Percentiles rank a stretch among this genome's conserved stretches.
Evolutionary conservation across 2,888 invertebrate genomes (phyloP).

Genomic region (Drosophila setosimentum): DNA sequence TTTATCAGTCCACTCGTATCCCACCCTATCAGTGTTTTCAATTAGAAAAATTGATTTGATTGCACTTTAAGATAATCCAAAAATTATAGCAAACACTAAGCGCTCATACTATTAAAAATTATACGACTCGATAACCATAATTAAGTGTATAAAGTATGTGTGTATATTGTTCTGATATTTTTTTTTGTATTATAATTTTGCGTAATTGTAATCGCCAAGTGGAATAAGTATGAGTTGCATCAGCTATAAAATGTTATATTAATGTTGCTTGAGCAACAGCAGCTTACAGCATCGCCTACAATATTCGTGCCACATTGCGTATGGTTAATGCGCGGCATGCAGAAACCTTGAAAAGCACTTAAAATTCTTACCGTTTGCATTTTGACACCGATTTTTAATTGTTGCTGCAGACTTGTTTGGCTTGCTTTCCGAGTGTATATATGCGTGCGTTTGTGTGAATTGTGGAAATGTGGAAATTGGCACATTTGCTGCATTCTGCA

Average conservation of each 20-base stretch:
- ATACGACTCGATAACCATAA: neutral
- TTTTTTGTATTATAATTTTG: neutral
- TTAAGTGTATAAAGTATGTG: neutral
- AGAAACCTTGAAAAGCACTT: conserved; percentile 73
- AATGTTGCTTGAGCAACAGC: neutral
- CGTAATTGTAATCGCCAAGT: too few species aligned
- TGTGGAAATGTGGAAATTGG: conserved; percentile 55
- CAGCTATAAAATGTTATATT: neutral
- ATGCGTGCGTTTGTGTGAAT: conserved; percentile 2
- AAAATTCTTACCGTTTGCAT: conserved; percentile 67
- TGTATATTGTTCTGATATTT: neutral
- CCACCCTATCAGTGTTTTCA: neutral
- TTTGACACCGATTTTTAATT: conserved; percentile 77
- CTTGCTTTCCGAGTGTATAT: conserved; percentile 27
- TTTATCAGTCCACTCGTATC: conserved; percentile 14
- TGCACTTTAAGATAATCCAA: neutral
- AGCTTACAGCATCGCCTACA: conserved; percentile 17
- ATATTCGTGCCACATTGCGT: conserved; percentile 61
- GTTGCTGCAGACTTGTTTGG: conserved; percentile 53
- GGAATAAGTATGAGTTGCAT: neutral
- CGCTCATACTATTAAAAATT: neutral
- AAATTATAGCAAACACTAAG: neutral
- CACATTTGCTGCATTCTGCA: conserved; percentile 69
- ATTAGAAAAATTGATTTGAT: conserved; percentile 8
- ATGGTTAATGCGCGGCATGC: conserved; percentile 37